phyloP scores from a whole-genome alignment of 2,888 invertebrate genomes.

The Limnephilus marmoratus region DNA sequence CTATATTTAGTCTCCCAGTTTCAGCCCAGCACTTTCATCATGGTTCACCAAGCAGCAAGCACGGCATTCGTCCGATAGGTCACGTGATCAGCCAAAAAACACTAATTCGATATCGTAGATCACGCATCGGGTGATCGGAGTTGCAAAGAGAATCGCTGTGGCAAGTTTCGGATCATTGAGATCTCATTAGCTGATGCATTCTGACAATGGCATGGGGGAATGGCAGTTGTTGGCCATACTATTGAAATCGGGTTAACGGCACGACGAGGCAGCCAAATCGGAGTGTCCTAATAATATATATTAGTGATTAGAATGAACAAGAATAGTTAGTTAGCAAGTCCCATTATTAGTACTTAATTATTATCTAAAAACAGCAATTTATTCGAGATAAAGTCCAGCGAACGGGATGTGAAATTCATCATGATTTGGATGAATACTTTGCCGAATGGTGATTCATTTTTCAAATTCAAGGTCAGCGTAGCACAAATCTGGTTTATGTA shows the following conservation, averaged over 20 bases:
- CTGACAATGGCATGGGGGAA: background rate
- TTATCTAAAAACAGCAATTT: background rate
- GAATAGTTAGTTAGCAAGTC: background rate
- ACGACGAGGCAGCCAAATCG: background rate
- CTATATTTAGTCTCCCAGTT: conserved; percentile 58
- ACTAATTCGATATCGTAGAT: conserved; percentile 13
- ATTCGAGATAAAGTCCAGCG: background rate
- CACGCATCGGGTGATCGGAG: background rate
- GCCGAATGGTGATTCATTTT: background rate
- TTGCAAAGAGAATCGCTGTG: background rate
- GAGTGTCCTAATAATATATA: background rate
- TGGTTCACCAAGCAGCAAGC: conserved; percentile 40
- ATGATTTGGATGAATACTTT: background rate
- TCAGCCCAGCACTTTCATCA: conserved; percentile 59
- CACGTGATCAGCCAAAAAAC: conserved; percentile 38
- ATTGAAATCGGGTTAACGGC: background rate
- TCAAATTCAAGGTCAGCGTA: background rate
- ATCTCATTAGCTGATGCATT: conserved; percentile 2
- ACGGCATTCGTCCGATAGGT: conserved; percentile 44
- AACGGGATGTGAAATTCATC: background rate
- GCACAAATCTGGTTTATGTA: background rate
- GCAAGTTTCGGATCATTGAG: background rate
- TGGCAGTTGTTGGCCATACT: background rate
- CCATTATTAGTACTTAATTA: background rate
- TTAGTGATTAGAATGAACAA: background rate